These are phyloP conservation scores for Siniperca obscura DNA, from an alignment of 2,797 vertebrate genomes.

Conservation along the genomic window DNA sequence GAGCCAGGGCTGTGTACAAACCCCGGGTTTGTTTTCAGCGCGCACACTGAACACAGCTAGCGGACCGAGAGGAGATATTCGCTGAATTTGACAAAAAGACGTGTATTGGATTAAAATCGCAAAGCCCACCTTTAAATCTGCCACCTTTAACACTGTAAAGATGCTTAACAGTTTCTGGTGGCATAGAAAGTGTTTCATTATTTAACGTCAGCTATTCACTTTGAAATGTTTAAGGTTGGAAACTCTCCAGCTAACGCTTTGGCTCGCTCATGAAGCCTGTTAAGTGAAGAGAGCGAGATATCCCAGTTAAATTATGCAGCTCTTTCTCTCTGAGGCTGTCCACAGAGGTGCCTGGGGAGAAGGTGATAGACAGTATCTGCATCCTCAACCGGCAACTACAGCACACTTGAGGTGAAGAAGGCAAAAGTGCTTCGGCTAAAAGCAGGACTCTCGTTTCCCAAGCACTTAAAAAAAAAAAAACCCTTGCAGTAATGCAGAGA, in stretches of 20 bases:
- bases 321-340: slow-evolving; percentile 56
- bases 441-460: slow-evolving; percentile 45
- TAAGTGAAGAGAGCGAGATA: slow-evolving; percentile 50
- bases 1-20: no score
- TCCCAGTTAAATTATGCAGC: slow-evolving; percentile 70
- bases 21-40: no score
- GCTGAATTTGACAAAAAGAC: no score
- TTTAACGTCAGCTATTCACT: slow-evolving; percentile 44
- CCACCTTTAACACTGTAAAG: not conserved
- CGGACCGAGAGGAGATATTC: no score
- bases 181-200: slow-evolving; percentile 31
- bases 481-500: slow-evolving; percentile 15
- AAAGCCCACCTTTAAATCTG: no score
- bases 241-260: slow-evolving; percentile 24
- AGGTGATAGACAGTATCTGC: slow-evolving; percentile 55
- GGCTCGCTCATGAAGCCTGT: slow-evolving; percentile 33
- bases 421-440: slow-evolving; percentile 49
- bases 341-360: slow-evolving; percentile 52
- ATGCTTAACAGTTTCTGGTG: not conserved
- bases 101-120: no score
- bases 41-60: no score
- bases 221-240: slow-evolving; percentile 48
- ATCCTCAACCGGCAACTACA: slow-evolving; percentile 34
- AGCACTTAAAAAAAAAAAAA: slow-evolving; percentile 36
- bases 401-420: slow-evolving; percentile 54